phyloP scores from a whole-genome alignment of 2,888 invertebrate genomes.

The Aleiodes alternator region DNA sequence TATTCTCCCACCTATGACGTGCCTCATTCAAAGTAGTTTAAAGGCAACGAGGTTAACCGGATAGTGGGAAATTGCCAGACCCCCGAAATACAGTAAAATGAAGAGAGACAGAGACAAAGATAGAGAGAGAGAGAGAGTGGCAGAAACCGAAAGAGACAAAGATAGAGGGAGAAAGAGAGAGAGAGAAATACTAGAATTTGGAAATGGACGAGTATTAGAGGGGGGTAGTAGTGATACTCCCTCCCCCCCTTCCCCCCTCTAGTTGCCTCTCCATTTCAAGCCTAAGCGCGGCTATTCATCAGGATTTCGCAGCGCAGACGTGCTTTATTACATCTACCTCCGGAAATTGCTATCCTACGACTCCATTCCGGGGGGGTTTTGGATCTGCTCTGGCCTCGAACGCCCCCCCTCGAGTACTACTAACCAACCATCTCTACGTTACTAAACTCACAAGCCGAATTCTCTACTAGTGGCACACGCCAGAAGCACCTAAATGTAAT shows the following conservation, averaged over 20 bases:
- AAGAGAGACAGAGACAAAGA: conserved; percentile 28
- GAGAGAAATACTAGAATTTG: conserved; percentile 51
- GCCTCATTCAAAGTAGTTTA: conserved; percentile 23
- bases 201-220: conserved; percentile 13
- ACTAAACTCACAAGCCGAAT: conserved; percentile 22
- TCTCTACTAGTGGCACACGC: conserved; percentile 49
- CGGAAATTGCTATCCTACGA: conserved; percentile 76
- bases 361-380: conserved; percentile 71
- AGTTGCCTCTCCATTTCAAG: conserved; percentile 73
- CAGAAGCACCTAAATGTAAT: conserved; percentile 61
- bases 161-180: conserved; percentile 37
- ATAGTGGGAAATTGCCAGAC: conserved; percentile 23
- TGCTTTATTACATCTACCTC: conserved; percentile 75
- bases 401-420: conserved; percentile 51
- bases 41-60: conserved; percentile 29
- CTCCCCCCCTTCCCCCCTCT: conserved; percentile 50
- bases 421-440: conserved; percentile 36
- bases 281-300: conserved; percentile 76
- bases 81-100: conserved; percentile 8
- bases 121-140: conserved; percentile 50
- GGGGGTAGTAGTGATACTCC: conserved; percentile 9
- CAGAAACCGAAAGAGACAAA: no score
- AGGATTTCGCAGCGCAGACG: conserved; percentile 75
- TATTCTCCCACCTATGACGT: conserved; percentile 19
- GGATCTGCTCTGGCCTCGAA: conserved; percentile 52